These are phyloP conservation scores for Emydocephalus ijimae DNA, from an alignment of 2,113 vertebrate species.

Conservation along the genomic window DNA sequence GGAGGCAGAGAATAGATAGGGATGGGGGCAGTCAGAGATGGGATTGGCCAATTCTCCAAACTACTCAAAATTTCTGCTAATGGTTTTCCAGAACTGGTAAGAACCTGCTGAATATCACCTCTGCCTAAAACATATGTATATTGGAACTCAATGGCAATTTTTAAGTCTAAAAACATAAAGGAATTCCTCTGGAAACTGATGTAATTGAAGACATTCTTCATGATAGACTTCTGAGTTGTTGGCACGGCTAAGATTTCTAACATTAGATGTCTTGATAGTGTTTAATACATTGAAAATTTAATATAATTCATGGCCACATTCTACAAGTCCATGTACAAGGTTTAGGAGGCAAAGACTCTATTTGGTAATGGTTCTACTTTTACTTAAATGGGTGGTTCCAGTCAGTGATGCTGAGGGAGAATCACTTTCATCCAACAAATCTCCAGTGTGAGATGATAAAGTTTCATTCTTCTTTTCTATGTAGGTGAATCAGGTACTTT, in stretches of 20 bases:
- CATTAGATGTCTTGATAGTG: not conserved
- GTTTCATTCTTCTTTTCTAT: not conserved
- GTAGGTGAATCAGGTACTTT: not conserved
- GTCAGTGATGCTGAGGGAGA: not conserved
- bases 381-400: not conserved
- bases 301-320: not conserved
- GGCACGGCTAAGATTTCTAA: not conserved
- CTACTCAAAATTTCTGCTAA: too few species aligned
- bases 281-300: not conserved
- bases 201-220: not conserved
- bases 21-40: too few species aligned
- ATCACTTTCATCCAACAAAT: not conserved
- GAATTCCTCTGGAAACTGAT: not conserved
- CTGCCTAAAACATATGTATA: not conserved
- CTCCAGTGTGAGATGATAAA: not conserved
- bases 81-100: too few species aligned
- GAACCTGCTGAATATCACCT: too few species aligned
- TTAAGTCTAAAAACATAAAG: not conserved
- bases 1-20: too few species aligned
- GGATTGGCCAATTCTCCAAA: too few species aligned
- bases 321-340: not conserved
- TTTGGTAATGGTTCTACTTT: not conserved
- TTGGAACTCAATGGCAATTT: not conserved
- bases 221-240: not conserved
- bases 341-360: not conserved